Conservation (phyloP, 2,113 vertebrate genomes). For the Peromyscus polionotus region DNA sequence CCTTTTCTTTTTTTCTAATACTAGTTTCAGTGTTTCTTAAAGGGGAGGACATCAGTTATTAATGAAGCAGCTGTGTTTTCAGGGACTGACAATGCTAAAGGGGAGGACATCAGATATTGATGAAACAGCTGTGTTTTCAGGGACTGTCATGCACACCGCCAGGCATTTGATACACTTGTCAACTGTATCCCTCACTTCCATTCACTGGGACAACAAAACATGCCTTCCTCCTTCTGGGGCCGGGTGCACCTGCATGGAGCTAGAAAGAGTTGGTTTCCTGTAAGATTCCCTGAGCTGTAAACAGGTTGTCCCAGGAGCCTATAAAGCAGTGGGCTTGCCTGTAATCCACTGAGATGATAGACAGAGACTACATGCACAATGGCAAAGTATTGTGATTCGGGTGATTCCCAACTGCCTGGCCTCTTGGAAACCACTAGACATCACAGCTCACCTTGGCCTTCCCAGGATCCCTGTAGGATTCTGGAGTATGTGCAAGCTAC, state of each 20-base stretch:
- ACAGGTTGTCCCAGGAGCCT: not conserved
- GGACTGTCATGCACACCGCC: not conserved
- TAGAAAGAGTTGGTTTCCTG: not conserved
- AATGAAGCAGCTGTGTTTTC: not conserved
- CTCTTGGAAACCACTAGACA: not conserved
- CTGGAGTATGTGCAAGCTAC: not conserved
- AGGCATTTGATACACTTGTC: not conserved
- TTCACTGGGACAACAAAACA: not conserved
- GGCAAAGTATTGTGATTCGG: not conserved
- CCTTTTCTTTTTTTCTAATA: not conserved
- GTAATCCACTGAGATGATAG: not conserved
- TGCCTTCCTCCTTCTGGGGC: not conserved
- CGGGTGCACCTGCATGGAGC: not conserved
- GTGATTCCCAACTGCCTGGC: not conserved
- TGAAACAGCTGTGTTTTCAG: not conserved
- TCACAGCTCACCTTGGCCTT: not conserved
- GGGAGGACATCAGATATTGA: not conserved
- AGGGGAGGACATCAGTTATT: too few relatives aligned
- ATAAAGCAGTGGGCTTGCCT: not conserved
- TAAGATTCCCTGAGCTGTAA: not conserved
- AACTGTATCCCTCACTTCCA: not conserved
- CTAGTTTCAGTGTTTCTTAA: not conserved
- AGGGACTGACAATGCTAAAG: not conserved
- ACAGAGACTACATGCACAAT: not conserved
- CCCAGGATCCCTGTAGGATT: not conserved